Percentiles rank a stretch among this genome's conserved stretches.
Conservation (phyloP, 2,113 vertebrate species). For the Salminus brasiliensis region DNA sequence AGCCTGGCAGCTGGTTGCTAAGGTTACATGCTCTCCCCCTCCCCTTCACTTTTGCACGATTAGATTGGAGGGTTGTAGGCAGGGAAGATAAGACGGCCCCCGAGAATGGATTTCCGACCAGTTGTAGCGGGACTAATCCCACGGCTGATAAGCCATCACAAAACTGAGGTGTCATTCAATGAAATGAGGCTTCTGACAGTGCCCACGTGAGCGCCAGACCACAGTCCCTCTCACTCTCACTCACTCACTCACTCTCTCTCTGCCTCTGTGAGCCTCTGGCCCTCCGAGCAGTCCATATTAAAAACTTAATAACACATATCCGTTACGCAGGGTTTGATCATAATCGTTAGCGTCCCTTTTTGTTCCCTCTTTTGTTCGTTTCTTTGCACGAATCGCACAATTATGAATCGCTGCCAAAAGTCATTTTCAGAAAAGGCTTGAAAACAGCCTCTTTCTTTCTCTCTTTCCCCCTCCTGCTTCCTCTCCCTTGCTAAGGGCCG, state of each 20-base stretch:
- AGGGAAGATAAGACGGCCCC: conserved; percentile 52
- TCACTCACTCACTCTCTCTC: not conserved
- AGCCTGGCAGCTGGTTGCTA: conserved; percentile 53
- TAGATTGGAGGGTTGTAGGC: conserved; percentile 53
- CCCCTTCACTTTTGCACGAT: conserved; percentile 45
- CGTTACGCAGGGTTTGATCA: conserved; percentile 41
- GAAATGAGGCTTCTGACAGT: conserved; percentile 47
- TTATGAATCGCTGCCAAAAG: conserved; percentile 44
- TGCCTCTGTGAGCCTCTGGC: conserved; percentile 4
- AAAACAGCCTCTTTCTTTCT: conserved; percentile 29
- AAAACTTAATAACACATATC: conserved; percentile 52
- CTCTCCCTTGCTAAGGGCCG: not conserved
- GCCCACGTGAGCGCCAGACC: conserved; percentile 23
- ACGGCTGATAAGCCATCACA: conserved; percentile 57
- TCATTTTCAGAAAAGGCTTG: conserved; percentile 40
- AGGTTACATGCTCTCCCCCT: conserved; percentile 46
- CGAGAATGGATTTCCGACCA: conserved; percentile 60
- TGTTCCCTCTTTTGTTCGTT: conserved; percentile 38
- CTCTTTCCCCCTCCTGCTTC: not conserved
- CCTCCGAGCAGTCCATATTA: conserved; percentile 44
- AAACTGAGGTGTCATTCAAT: conserved; percentile 55
- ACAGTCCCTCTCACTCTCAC: not conserved
- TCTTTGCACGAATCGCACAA: conserved; percentile 26
- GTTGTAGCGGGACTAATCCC: conserved; percentile 48
- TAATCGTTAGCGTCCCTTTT: conserved; percentile 33